Conservation (phyloP, 2,113 vertebrate genomes). For the Elanoides forficatus region DNA sequence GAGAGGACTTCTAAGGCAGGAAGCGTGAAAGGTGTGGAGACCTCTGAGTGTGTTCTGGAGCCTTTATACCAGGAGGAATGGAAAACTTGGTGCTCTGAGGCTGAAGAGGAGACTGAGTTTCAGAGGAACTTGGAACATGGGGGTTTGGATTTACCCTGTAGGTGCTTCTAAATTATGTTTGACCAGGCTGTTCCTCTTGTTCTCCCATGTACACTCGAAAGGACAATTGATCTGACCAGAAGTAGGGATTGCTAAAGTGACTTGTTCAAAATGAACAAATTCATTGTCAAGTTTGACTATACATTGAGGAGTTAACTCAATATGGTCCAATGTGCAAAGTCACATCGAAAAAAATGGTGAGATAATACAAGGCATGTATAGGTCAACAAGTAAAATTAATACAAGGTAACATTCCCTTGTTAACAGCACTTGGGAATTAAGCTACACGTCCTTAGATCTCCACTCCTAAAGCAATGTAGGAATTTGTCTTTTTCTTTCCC, state of each 20-base stretch:
- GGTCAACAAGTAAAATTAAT: neutral
- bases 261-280: neutral
- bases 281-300: neutral
- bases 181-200: neutral
- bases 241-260: neutral
- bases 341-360: neutral
- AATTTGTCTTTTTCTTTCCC: neutral
- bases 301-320: neutral
- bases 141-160: neutral
- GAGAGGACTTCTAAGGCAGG: neutral
- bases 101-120: neutral
- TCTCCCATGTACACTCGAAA: neutral
- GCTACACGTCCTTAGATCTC: neutral
- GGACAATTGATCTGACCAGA: no score
- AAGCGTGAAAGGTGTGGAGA: neutral
- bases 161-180: neutral
- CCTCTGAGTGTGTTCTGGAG: neutral
- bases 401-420: neutral
- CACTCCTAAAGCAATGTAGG: neutral
- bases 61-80: neutral
- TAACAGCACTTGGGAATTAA: neutral
- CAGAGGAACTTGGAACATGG: neutral
- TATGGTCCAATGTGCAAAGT: neutral
- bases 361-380: neutral
- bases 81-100: neutral